phyloP scores from a whole-genome alignment of 2,113 vertebrate species.

The Phalacrocorax carbo region DNA sequence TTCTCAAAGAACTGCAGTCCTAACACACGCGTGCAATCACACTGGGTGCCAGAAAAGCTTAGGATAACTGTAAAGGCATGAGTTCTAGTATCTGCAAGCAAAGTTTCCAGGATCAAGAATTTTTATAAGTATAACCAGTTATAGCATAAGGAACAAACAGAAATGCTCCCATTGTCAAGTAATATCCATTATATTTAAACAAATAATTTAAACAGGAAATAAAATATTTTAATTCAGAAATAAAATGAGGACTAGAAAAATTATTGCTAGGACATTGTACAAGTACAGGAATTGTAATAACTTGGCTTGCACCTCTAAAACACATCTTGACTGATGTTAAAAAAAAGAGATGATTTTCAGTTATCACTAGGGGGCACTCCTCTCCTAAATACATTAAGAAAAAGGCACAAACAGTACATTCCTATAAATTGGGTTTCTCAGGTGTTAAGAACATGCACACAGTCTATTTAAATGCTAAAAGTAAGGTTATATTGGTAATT shows the following conservation, averaged over 20 bases:
- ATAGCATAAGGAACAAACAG: not conserved
- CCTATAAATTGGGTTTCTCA: not conserved
- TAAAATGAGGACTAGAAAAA: not conserved
- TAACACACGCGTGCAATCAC: not conserved
- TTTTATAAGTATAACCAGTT: not conserved
- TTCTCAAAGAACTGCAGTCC: not conserved
- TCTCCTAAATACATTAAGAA: not conserved
- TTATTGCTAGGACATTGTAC: no score
- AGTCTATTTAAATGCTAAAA: not conserved
- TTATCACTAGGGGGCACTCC: constrained; percentile 53
- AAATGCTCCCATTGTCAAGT: not conserved
- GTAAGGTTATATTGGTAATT: not conserved
- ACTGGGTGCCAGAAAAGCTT: not conserved
- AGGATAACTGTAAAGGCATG: not conserved
- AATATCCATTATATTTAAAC: not conserved
- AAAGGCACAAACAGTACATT: not conserved
- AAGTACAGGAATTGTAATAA: not conserved
- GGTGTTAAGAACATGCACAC: not conserved
- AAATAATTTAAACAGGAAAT: not conserved
- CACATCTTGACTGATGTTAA: no score
- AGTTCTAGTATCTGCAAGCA: not conserved
- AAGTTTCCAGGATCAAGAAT: not conserved
- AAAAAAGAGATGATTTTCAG: not conserved
- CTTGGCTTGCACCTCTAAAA: not conserved
- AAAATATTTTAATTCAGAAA: not conserved